Conservation (phyloP, 2,797 vertebrate genomes). For the Amniataba percoides region DNA sequence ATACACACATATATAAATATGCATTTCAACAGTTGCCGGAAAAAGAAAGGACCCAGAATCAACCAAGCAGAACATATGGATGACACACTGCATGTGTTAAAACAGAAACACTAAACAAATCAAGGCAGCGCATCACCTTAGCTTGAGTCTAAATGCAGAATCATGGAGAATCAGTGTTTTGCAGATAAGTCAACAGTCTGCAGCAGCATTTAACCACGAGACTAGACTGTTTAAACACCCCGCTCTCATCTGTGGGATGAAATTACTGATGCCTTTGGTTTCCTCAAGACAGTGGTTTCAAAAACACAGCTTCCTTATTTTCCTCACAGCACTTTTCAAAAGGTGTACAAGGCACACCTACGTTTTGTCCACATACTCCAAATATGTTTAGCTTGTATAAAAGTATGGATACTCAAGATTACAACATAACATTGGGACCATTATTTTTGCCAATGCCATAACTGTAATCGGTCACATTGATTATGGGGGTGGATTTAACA, state of each 20-base stretch:
- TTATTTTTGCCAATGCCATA: not conserved
- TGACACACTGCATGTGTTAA: not conserved
- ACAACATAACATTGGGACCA: not conserved
- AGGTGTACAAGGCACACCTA: not conserved
- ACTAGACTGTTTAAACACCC: constrained; percentile 1
- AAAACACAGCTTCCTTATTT: constrained; percentile 8
- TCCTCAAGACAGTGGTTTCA: not conserved
- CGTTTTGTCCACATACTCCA: too few relatives aligned
- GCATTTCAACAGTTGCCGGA: not conserved
- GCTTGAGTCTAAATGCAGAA: not conserved
- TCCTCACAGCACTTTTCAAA: constrained; percentile 21
- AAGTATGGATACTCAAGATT: not conserved
- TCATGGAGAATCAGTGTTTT: not conserved
- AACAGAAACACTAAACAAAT: constrained; percentile 8
- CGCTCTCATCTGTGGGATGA: constrained; percentile 9
- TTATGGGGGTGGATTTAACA: constrained; percentile 5
- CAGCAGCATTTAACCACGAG: not conserved
- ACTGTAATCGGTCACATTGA: not conserved
- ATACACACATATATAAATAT: not conserved
- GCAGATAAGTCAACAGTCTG: not conserved
- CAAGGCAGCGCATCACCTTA: not conserved
- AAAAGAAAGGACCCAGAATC: not conserved
- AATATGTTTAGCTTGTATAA: not conserved
- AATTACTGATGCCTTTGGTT: constrained; percentile 11
- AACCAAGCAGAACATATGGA: not conserved